These are phyloP conservation scores for Spilosoma lubricipeda DNA, from an alignment of 2,888 invertebrate species.

Conservation along the genomic window DNA sequence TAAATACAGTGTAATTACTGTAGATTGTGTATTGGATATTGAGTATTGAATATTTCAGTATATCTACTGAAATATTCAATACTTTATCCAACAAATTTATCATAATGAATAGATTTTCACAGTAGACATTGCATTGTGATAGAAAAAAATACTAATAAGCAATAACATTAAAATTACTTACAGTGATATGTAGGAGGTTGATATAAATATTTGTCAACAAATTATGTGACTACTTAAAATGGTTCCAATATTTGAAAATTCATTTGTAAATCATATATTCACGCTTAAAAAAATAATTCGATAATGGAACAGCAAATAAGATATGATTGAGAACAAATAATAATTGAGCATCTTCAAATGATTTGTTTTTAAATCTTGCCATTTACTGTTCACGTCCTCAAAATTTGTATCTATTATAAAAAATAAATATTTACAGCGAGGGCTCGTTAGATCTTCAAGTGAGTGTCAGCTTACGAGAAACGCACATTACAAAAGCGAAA, in stretches of 20 bases:
- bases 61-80: neutral
- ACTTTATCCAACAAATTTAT: neutral
- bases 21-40: neutral
- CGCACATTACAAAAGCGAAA: constrained; percentile 44
- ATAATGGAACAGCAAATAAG: neutral
- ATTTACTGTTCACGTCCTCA: neutral
- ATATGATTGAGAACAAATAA: neutral
- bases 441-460: constrained; percentile 14
- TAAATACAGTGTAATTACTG: neutral
- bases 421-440: neutral
- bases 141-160: neutral
- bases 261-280: neutral
- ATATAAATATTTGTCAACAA: neutral
- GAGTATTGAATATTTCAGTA: too few species aligned
- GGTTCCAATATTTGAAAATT: neutral
- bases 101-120: neutral
- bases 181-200: neutral
- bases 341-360: neutral
- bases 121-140: neutral
- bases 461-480: constrained; percentile 38
- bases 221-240: neutral
- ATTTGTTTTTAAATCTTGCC: neutral
- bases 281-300: neutral
- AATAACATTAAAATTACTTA: neutral
- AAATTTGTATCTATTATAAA: neutral